Evolutionary conservation across 2,888 invertebrate genomes (phyloP), one percentile per base, ranked within the genome.

Genomic region (Caenorhabditis sp.): DNA sequence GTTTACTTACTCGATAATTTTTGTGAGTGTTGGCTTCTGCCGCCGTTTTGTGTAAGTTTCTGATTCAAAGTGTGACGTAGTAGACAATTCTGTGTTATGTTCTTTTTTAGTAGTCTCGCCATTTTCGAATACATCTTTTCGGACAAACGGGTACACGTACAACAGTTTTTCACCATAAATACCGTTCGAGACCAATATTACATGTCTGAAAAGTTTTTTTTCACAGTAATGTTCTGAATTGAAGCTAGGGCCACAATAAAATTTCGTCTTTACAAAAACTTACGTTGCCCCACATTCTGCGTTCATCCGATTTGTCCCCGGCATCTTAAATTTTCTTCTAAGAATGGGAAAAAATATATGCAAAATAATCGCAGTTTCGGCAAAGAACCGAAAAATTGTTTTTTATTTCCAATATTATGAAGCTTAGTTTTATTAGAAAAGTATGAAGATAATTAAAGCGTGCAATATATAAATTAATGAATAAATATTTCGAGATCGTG

Each of bases 101-200:
- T 23, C 23, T 52, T 52, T 23, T 52, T 52, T 52, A 52, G 43
- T 17, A 14, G 5, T 43, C 5, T 43, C 43, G 12, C 17, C 43
- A 14, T 49, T 49, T 49, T 49, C 31, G 10, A 31, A 31, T 4
- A 7, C 10, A 10, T 31, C 31, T 31, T 31, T 31, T 31, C 31
- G 31, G 10, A 31, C 31, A 52, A 70, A 80, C 7, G 83, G 83
- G 49, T 82, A 80, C 69, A 82, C 78, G 63, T 80, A 83, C 10
- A 81, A 66, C 12, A 83, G 65, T 59, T 76, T 80, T 49, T 81
- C 78, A 0, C 82, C 79, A 17, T 66, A 58, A 10, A 68, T 77
- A 23, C 82, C 83, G 53, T 76, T 80, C 27, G 74, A 68, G 4
- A 83, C 71, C 36, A 83, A 49, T 52, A 83, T 62, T 17, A 83